Percentiles rank a stretch among this genome's conserved stretches.
phyloP scores from a whole-genome alignment of 2,888 invertebrate species.

The Antheraea assamensis region DNA sequence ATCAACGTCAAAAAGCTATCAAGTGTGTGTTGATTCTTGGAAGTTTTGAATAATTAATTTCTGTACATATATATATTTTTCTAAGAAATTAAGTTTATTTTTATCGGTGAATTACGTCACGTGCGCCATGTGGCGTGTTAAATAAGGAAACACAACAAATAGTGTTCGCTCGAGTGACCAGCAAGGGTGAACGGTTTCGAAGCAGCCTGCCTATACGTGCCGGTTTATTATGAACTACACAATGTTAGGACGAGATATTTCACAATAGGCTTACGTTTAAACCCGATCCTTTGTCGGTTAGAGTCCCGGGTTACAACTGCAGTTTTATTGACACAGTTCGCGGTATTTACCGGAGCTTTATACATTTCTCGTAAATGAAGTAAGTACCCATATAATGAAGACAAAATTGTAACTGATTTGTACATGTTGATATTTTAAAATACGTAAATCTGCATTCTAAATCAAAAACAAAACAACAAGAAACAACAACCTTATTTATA shows the following conservation, averaged over 20 bases:
- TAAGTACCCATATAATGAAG: too few species aligned
- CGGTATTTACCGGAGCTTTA: too few species aligned
- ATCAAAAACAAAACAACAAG: neutral
- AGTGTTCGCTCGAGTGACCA: conserved; percentile 32
- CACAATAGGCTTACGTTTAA: neutral
- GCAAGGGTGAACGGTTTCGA: conserved; percentile 24
- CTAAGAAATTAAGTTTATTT: neutral
- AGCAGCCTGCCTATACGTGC: conserved; percentile 27
- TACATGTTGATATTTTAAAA: neutral
- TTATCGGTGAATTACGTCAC: conserved; percentile 26
- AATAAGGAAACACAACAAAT: conserved; percentile 33
- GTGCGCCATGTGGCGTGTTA: conserved; percentile 36
- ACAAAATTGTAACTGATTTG: neutral
- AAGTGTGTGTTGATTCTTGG: neutral
- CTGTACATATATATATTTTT: neutral
- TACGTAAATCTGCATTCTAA: neutral
- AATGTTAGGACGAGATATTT: conserved; percentile 22
- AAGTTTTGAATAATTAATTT: neutral
- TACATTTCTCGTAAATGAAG: neutral
- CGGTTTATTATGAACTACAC: conserved; percentile 34
- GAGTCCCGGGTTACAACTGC: neutral
- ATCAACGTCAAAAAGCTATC: neutral
- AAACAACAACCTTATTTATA: conserved; percentile 11
- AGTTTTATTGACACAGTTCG: neutral
- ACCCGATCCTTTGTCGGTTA: neutral